Evolutionary conservation across 2,888 invertebrate species (phyloP), one percentile per base, ranked within the genome.

Genomic region (Leptinotarsa haldemani): DNA sequence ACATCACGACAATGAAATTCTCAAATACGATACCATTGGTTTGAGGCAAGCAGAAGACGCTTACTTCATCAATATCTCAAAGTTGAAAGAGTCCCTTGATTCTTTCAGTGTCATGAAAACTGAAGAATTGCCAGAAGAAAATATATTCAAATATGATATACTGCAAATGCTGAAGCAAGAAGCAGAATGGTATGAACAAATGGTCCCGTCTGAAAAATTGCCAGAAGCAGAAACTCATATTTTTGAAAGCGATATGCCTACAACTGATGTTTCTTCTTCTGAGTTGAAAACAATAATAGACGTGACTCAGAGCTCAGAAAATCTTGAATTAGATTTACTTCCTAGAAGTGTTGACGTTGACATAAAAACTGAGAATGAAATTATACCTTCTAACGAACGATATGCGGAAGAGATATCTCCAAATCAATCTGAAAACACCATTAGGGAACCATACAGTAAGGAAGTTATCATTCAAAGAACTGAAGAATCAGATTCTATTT

Each of bases 101-200:
- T 66, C 52, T 50, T 4, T 18, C 20, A 50, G 12, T 13, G 5
- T 18, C n/a, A 18, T 56, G 2, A n/a, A 18, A 9, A 30, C 22
- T 7, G 30, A 65, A 66, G 20, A 25, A 25, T 15, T 63, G 1
- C 18, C 50, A n/a, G 75, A 76, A 15, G 67, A 76, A 46, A 69
- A 72, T n/a, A 20, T 77, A 22, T 69, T 63, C 25, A 75, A 69
- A 30, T 81, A 82, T 56, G 79, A 80, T 63, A 74, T 79, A 46
- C 61, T 78, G 69, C 70, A 78, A 72, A 73, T 81, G 74, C 9
- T 76, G 15, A 69, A 71, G 69, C 77, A 79, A 7, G 82, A 81
- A 79, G 71, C 46, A n/a, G 74, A 75, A 22, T 83, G 82, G 82
- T 80, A 81, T 65, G 79, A 81, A 70, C 70, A 78, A 53, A 74